These are phyloP conservation scores for Strigamia maritima DNA, from an alignment of 2,888 invertebrate genomes.

Conservation along the genomic window DNA sequence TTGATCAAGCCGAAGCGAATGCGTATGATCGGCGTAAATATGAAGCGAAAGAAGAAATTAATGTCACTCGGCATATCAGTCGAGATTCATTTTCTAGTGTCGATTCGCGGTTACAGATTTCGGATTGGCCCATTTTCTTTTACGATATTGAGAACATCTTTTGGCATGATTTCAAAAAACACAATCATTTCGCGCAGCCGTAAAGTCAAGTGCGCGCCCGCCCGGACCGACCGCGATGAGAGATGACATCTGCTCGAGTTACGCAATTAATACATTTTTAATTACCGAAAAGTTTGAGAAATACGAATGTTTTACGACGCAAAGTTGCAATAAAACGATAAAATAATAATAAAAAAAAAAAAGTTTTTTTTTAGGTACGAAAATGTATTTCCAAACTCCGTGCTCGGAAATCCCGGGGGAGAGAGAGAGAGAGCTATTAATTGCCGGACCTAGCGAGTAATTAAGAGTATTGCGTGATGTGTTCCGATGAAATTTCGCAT, in stretches of 20 bases:
- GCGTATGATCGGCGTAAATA: neutral
- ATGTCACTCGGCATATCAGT: neutral
- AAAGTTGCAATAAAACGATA: too few relatives aligned
- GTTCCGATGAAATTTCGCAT: neutral
- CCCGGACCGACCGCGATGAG: neutral
- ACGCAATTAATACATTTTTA: neutral
- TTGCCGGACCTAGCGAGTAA: constrained; percentile 7
- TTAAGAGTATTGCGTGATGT: constrained; percentile 8
- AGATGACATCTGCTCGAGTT: constrained; percentile 12
- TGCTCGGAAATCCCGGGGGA: neutral
- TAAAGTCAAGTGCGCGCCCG: neutral
- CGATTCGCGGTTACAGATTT: constrained; percentile 14
- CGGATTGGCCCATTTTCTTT: constrained; percentile 3
- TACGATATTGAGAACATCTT: constrained; percentile 22
- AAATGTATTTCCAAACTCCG: constrained; percentile 5
- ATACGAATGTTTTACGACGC: too few relatives aligned
- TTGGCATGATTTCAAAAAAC: constrained; percentile 15
- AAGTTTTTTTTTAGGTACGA: neutral
- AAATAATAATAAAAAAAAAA: too few relatives aligned
- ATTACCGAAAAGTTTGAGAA: too few relatives aligned
- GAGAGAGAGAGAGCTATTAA: neutral
- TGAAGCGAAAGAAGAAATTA: constrained; percentile 19
- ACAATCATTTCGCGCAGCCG: neutral
- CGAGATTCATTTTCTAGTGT: neutral
- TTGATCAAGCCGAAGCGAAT: neutral